phyloP scores from a whole-genome alignment of 2,888 invertebrate species.

The Drosophila siamana region DNA sequence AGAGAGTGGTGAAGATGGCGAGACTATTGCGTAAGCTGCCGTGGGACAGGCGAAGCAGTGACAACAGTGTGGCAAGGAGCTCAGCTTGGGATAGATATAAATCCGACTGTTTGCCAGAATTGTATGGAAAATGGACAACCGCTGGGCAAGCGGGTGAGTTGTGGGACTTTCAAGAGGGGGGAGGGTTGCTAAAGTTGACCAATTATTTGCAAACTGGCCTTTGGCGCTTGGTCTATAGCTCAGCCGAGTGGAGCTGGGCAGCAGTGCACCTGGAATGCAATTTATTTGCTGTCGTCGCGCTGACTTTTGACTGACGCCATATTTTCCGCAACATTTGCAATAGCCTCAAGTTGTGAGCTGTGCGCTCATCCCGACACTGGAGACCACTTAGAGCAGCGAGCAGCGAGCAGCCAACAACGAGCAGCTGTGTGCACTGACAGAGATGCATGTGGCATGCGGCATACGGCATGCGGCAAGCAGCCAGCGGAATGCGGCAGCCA shows the following conservation, averaged over 20 bases:
- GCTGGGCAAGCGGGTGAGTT: no score
- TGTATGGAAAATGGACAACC: not conserved
- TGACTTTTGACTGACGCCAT: slow-evolving; percentile 84
- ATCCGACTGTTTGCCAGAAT: not conserved
- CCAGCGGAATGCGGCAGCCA: slow-evolving; percentile 30
- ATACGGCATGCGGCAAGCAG: slow-evolving; percentile 31
- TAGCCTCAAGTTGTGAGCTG: slow-evolving; percentile 23
- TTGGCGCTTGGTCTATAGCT: not conserved
- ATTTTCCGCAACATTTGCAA: slow-evolving; percentile 82
- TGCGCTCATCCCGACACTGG: slow-evolving; percentile 3
- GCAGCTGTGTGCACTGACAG: slow-evolving; percentile 28
- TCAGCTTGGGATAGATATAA: not conserved
- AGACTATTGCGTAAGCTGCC: slow-evolving; percentile 2
- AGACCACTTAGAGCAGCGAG: slow-evolving; percentile 6
- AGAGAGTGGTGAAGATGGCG: not conserved
- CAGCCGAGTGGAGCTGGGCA: not conserved
- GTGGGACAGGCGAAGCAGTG: not conserved
- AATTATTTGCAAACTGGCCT: not conserved
- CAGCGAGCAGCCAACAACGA: no score
- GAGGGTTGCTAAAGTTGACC: not conserved
- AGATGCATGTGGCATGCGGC: slow-evolving; percentile 44
- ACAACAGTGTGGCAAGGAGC: not conserved
- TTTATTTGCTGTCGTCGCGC: slow-evolving; percentile 83
- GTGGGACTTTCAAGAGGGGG: not conserved
- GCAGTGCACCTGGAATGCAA: slow-evolving; percentile 76